Evolutionary conservation across 2,888 invertebrate species (phyloP).

Genomic region (Clepsis dumicolana): DNA sequence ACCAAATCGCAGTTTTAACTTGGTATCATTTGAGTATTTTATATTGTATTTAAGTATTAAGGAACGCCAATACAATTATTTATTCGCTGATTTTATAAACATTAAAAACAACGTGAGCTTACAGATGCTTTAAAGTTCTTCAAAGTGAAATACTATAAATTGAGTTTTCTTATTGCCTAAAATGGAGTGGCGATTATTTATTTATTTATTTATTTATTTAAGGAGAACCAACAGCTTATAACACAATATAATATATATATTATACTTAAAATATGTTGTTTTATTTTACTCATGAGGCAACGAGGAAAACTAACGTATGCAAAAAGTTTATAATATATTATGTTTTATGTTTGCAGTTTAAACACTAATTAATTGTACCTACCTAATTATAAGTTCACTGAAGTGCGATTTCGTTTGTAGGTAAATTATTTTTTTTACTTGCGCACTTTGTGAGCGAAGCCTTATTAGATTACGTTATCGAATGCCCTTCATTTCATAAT

Average conservation of each 20-base stretch:
- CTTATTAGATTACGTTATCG: conserved; percentile 34
- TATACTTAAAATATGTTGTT: conserved; percentile 33
- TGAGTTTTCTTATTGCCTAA: neutral
- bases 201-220: too few relatives aligned
- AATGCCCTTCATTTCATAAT: conserved; percentile 37
- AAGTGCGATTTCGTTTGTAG: conserved; percentile 31
- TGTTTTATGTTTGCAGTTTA: conserved; percentile 8
- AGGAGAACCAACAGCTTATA: too few relatives aligned
- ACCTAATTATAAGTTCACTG: conserved; percentile 20
- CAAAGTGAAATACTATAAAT: conserved; percentile 22
- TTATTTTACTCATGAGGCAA: neutral
- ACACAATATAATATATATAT: too few relatives aligned
- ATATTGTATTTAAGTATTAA: conserved; percentile 36
- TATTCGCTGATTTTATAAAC: conserved; percentile 64
- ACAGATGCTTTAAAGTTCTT: conserved; percentile 67
- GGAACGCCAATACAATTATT: conserved; percentile 47
- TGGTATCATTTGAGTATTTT: conserved; percentile 25
- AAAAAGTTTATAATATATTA: conserved; percentile 11
- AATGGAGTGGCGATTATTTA: conserved; percentile 5
- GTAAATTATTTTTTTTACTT: conserved; percentile 34
- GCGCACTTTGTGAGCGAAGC: conserved; percentile 36
- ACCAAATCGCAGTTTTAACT: conserved; percentile 2
- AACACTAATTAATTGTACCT: conserved; percentile 20
- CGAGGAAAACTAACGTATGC: conserved; percentile 8
- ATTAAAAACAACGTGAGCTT: conserved; percentile 72